A percentile compares a stretch with the other conserved stretches of the same genome.
These are phyloP conservation scores for Cygnus buccinator DNA, from an alignment of 2,113 vertebrate species.

Conservation along the genomic window DNA sequence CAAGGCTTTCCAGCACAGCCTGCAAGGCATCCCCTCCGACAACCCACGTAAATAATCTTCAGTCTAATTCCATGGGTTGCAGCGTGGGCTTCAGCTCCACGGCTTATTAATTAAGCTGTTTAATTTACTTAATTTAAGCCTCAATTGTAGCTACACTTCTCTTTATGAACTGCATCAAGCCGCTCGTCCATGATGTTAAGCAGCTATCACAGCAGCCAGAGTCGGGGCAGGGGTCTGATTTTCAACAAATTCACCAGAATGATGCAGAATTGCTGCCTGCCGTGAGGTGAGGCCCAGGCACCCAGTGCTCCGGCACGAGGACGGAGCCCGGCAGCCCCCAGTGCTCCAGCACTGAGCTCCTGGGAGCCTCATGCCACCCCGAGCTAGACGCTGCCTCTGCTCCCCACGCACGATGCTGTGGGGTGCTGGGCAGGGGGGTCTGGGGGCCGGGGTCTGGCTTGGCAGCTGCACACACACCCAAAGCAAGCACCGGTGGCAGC, in stretches of 20 bases:
- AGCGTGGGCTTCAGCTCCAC: background rate
- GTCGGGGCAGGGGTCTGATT: background rate
- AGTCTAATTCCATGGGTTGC: background rate
- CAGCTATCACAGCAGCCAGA: background rate
- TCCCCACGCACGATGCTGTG: too few relatives aligned
- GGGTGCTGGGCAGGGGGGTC: too few relatives aligned
- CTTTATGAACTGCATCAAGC: background rate
- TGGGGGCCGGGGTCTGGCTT: background rate
- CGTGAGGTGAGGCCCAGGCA: background rate
- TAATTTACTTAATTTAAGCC: background rate
- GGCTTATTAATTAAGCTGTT: background rate
- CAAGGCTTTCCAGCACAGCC: background rate
- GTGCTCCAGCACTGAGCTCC: background rate
- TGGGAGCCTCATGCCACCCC: background rate
- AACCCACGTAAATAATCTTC: background rate
- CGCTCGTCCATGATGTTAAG: background rate
- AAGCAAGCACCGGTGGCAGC: background rate
- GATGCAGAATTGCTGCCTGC: background rate
- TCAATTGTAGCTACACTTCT: background rate
- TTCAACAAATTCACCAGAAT: background rate
- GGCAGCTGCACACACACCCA: background rate
- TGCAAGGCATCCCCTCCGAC: background rate
- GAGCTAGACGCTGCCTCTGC: too few relatives aligned
- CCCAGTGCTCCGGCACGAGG: too few relatives aligned
- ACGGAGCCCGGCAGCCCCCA: too few relatives aligned